These are phyloP conservation scores for Triplophysa dalaica DNA, from an alignment of 2,113 vertebrate genomes.

Conservation along the genomic window DNA sequence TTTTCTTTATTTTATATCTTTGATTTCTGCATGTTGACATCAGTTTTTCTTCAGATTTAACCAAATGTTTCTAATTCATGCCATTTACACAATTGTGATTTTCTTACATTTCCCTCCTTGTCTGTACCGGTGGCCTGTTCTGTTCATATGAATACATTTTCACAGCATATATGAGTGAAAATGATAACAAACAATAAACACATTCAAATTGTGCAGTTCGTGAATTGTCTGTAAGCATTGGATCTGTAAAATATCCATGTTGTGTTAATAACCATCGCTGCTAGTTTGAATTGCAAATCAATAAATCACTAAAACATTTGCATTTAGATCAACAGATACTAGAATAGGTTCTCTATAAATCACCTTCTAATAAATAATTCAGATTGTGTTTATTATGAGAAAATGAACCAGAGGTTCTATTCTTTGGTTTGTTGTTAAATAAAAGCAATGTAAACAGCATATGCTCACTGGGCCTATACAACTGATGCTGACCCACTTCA, in stretches of 20 bases:
- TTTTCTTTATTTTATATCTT: too few species aligned
- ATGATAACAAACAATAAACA: neutral
- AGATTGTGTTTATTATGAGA: neutral
- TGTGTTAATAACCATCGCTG: neutral
- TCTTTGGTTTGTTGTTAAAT: neutral
- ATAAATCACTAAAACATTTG: constrained; percentile 7
- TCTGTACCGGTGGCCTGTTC: neutral
- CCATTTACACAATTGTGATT: neutral
- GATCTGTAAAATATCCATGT: constrained; percentile 1
- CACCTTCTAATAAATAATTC: neutral
- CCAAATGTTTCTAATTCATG: neutral
- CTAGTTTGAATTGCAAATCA: constrained; percentile 22
- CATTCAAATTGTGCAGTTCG: neutral
- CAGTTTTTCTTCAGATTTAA: neutral
- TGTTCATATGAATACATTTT: neutral
- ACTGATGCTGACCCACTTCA: constrained; percentile 67
- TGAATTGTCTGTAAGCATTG: constrained; percentile 1
- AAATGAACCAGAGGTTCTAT: neutral
- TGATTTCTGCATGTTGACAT: too few species aligned
- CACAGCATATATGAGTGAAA: neutral
- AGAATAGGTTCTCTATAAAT: neutral
- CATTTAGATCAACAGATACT: neutral
- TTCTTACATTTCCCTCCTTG: neutral
- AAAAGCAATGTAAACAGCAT: constrained; percentile 29
- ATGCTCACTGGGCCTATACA: constrained; percentile 3